Evolutionary conservation across 2,797 vertebrate species (phyloP).

Genomic region (Lycodopsis pacificus): DNA sequence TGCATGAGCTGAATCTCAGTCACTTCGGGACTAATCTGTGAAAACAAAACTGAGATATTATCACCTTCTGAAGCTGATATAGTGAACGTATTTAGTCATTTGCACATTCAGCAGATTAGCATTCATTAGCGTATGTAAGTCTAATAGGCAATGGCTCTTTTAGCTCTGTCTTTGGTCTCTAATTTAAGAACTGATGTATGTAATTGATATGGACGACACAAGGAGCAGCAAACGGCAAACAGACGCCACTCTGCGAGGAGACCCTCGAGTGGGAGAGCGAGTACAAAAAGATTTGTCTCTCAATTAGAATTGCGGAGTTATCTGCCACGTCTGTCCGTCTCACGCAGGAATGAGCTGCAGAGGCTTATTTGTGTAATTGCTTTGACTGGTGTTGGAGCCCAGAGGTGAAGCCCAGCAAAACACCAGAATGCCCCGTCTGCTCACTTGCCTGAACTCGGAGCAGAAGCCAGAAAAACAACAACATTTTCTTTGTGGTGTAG

Average conservation of each 20-base stretch:
- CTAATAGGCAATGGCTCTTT: neutral
- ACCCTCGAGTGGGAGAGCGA: conserved; percentile 41
- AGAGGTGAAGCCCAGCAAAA: conserved; percentile 53
- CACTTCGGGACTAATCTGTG: neutral
- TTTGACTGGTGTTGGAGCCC: conserved; percentile 57
- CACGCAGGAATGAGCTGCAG: conserved; percentile 61
- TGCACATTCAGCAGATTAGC: neutral
- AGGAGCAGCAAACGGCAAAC: conserved; percentile 6
- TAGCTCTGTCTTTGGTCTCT: neutral
- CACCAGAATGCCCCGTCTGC: conserved; percentile 42
- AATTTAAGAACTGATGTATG: conserved; percentile 46
- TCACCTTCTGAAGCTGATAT: neutral
- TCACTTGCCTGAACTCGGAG: conserved; percentile 25
- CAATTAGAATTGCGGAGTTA: conserved; percentile 61
- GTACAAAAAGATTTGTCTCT: conserved; percentile 70
- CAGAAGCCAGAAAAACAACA: neutral
- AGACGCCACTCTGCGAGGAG: conserved; percentile 20
- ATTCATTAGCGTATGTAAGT: neutral
- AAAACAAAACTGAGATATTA: neutral
- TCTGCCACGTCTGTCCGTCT: conserved; percentile 49
- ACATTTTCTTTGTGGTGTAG: neutral
- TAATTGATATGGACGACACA: conserved; percentile 40
- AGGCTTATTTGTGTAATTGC: conserved; percentile 71
- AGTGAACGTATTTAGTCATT: neutral
- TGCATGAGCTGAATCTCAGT: neutral